phyloP scores from a whole-genome alignment of 2,888 invertebrate species.

The Chrysotoxum bicinctum region DNA sequence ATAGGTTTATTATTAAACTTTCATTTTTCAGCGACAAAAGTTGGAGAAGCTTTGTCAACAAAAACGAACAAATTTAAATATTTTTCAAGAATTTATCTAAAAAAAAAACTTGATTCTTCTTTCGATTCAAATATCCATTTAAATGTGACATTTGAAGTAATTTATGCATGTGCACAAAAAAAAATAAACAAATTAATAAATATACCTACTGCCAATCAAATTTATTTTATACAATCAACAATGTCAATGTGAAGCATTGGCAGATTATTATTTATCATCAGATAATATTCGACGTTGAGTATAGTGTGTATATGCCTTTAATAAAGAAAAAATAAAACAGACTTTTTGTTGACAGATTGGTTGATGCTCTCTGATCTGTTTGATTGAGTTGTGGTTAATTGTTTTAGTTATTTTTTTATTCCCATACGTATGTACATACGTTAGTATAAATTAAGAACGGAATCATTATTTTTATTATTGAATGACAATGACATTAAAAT shows the following conservation, averaged over 20 bases:
- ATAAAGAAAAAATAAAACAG: neutral
- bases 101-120: neutral
- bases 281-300: neutral
- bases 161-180: conserved; percentile 10
- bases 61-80: neutral
- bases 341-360: conserved; percentile 11
- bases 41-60: neutral
- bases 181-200: neutral
- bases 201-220: neutral
- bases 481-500: neutral
- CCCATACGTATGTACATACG: neutral
- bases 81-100: neutral
- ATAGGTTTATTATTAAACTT: too few relatives aligned
- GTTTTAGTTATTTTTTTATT: neutral
- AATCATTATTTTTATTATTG: neutral
- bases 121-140: neutral
- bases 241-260: neutral
- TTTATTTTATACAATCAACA: neutral
- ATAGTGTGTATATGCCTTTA: conserved; percentile 1
- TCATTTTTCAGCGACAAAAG: too few relatives aligned
- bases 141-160: conserved; percentile 16
- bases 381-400: conserved; percentile 23
- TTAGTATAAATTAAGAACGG: neutral
- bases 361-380: conserved; percentile 21
- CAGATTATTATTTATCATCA: conserved; percentile 31